A percentile compares a stretch with the other conserved stretches of the same genome.
Conservation (phyloP, 2,888 invertebrate species). For the Invenusta paracnida region DNA sequence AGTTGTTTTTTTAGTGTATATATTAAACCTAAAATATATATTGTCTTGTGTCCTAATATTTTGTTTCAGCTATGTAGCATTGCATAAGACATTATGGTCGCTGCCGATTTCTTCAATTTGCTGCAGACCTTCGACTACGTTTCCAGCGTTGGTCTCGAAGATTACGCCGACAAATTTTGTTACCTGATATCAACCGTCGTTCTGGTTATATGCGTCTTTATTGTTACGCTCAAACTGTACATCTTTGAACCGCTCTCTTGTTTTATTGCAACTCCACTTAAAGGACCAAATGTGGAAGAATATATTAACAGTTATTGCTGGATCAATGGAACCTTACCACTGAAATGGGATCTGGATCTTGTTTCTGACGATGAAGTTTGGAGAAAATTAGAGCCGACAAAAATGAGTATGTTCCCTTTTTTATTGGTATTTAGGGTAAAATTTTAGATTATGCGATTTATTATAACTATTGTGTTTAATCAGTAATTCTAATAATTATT, state of each 20-base stretch:
- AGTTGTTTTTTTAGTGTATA: too few species aligned
- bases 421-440: too few species aligned
- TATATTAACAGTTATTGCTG: constrained; percentile 37
- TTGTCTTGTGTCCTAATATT: too few species aligned
- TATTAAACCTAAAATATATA: too few species aligned
- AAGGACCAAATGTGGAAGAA: neutral
- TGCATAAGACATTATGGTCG: too few species aligned
- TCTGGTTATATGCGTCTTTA: constrained; percentile 18
- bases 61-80: too few species aligned
- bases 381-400: constrained; percentile 10
- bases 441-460: too few species aligned
- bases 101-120: too few species aligned
- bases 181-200: neutral
- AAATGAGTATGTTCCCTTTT: constrained; percentile 32
- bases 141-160: constrained; percentile 36
- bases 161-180: constrained; percentile 24
- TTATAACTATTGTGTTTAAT: too few species aligned
- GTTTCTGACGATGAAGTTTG: neutral
- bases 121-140: too few species aligned
- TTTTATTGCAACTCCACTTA: neutral
- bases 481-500: too few species aligned
- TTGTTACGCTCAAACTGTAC: constrained; percentile 30
- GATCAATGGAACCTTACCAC: constrained; percentile 27
- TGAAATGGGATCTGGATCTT: neutral
- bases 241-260: constrained; percentile 16